Base-by-base conservation (phyloP, 1,140 invertebrate species). In the Ptiloglossa arizonensis region DNA sequence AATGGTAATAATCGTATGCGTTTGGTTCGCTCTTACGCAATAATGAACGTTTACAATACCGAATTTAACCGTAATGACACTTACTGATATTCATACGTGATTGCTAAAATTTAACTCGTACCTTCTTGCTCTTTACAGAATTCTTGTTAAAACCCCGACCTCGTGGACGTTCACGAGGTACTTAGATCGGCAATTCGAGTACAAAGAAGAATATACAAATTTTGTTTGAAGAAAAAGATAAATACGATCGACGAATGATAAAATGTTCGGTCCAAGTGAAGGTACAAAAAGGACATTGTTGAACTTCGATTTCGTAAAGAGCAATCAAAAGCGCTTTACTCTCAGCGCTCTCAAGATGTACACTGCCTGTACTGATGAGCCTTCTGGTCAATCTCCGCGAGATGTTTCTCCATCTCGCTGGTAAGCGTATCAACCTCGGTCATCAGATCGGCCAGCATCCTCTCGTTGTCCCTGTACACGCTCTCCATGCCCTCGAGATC, bases 401-500 rank as follows among this genome's bases (percentile, higher is more conserved):
- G 68, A 1, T 92, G 87, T 50, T 73, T 84, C 17, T 90, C 86
- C 87, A 93, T 92, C 59, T 90, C 86, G 0, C 27, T 46, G 0
- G 87, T 91, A 0, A 93, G 63, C 1, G 63, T 35, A 38, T 92
- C 90, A 4, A 93, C 88, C 2, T 91, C 88, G 0, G 71, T 79
- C 87, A 90, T 92, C 4, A 92, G 80, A 19, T 91, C 87, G 11
- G 80, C 70, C 1, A 93, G 66, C 8, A 85, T 80, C 24, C 86
- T 87, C 27, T 92, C 92, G 24, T 93, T 93, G 11, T 91, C 92
- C 19, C 82, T 90, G 32, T 93, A 92, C 5, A 92, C 91, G 35
- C 89, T 89, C 24, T 92, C 92, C 92, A 92, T 94, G 90, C 95
- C 95, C 88, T 95, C 93, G 19, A 98, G 91, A 79, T 96, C 94